These are phyloP conservation scores for Mellivora capensis DNA, from an alignment of 2,113 vertebrate genomes.

Conservation along the genomic window DNA sequence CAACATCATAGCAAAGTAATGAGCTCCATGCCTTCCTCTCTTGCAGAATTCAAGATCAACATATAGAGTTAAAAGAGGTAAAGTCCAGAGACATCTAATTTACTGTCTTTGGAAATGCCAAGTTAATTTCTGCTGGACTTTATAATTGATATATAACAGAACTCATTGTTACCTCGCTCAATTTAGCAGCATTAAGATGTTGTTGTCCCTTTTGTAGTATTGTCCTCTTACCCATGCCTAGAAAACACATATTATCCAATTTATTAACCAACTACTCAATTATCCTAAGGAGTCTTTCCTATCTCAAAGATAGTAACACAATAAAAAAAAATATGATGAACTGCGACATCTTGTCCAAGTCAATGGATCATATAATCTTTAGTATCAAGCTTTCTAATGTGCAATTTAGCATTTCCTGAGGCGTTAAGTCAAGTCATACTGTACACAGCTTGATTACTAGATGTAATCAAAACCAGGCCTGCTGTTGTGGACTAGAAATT, in stretches of 20 bases:
- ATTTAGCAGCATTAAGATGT: too few species aligned
- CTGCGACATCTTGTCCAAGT: slow-evolving; percentile 39
- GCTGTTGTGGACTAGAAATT: slow-evolving; percentile 77
- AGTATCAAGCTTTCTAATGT: slow-evolving; percentile 65
- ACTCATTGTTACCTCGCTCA: not conserved
- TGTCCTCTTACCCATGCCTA: not conserved
- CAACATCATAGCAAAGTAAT: not conserved
- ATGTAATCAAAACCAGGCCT: slow-evolving; percentile 81
- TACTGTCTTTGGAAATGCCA: not conserved
- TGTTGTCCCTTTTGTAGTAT: slow-evolving; percentile 4
- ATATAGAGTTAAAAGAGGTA: not conserved
- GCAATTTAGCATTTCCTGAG: slow-evolving; percentile 77
- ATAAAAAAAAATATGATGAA: not conserved
- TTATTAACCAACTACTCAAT: slow-evolving; percentile 47
- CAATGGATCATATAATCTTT: slow-evolving; percentile 42
- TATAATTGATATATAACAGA: not conserved
- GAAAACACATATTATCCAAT: slow-evolving; percentile 43
- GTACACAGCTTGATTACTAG: slow-evolving; percentile 78
- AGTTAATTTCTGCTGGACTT: not conserved
- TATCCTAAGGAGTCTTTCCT: not conserved
- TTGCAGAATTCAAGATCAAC: not conserved
- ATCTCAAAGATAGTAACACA: not conserved
- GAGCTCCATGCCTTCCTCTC: not conserved
- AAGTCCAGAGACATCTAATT: not conserved
- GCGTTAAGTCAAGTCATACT: slow-evolving; percentile 78